Conservation (phyloP, 2,888 invertebrate genomes). For the Byasa hedistus region DNA sequence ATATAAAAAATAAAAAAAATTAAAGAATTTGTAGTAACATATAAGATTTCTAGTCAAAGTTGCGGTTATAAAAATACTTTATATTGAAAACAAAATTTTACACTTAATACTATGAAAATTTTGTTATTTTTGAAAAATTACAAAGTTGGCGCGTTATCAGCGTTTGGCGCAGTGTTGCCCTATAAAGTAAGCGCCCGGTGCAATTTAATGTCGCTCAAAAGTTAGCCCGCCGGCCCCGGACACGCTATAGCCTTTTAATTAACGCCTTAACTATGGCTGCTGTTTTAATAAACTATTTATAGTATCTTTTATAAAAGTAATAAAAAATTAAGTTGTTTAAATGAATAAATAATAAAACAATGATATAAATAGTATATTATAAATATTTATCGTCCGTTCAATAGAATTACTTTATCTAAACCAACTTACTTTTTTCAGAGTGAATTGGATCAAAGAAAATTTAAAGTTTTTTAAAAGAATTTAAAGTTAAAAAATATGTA, state of each 20-base stretch:
- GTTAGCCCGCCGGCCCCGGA: constrained; percentile 45
- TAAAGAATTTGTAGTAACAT: neutral
- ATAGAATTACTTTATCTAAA: no score
- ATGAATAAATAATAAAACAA: no score
- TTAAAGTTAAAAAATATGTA: no score
- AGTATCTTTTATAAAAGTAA: neutral
- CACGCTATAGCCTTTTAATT: constrained; percentile 54
- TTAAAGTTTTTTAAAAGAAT: no score
- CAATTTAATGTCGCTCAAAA: constrained; percentile 68
- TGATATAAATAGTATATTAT: no score
- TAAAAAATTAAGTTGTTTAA: no score
- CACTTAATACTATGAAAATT: neutral
- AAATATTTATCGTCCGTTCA: no score
- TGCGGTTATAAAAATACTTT: neutral
- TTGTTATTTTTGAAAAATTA: constrained; percentile 37
- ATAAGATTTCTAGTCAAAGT: neutral
- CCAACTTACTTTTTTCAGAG: no score
- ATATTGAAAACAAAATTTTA: neutral
- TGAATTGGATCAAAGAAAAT: no score
- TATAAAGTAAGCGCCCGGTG: constrained; percentile 62
- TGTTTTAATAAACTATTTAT: constrained; percentile 26
- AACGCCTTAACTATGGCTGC: constrained; percentile 34
- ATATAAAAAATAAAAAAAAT: no score
- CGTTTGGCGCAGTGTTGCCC: constrained; percentile 43
- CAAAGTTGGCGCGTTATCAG: constrained; percentile 52